Evolutionary conservation across 2,888 invertebrate genomes (phyloP), one percentile per base, ranked within the genome.

Genomic region (Hydropsyche betteni): DNA sequence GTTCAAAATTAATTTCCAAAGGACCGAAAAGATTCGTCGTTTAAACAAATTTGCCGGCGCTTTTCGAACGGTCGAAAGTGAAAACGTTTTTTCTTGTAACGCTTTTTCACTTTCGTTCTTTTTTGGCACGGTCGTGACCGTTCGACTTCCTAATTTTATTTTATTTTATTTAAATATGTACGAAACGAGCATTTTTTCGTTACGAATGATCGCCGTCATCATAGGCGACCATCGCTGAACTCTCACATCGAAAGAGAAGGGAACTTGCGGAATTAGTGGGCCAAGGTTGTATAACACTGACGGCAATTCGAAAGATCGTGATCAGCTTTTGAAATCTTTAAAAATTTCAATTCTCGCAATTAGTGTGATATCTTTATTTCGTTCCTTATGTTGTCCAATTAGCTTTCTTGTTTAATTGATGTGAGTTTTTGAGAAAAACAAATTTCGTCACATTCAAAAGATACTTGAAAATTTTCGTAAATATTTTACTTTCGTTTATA

Each of bases 181-280:
- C 24, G 16, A 33, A 33, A 16, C 12, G 55, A 14, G 55, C 16
- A 3, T 55, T n/a, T 55, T n/a, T 55, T n/a, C 16, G 51, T 51
- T n/a, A 14, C 34, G 10, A 14, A 64, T 34, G 6, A 7, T 64
- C 2, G n/a, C 3, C 64, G 36, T 64, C 6, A 24, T 34, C 33
- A 33, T 34, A 10, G 6, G 44, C 10, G 44, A 10, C 44, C 44
- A 44, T 44, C 44, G 44, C 10, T 64, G 64, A 64, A 34, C 16
- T 68, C 44, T 53, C 55, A 36, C 34, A 68, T 33, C 34, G 58
- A 72, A 72, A 73, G 75, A 75, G 75, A 75, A 75, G 68, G 75
- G 72, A 75, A 34, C 55, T 16, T 5, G 72, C 71, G 16, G 36
- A 55, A 34, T 36, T 38, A 75, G 68, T 75, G 68, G 72, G 75